Percentiles rank a stretch among this genome's conserved stretches.
These are phyloP conservation scores for Periophthalmodon schlosseri DNA, from an alignment of 2,113 vertebrate genomes.

Conservation along the genomic window DNA sequence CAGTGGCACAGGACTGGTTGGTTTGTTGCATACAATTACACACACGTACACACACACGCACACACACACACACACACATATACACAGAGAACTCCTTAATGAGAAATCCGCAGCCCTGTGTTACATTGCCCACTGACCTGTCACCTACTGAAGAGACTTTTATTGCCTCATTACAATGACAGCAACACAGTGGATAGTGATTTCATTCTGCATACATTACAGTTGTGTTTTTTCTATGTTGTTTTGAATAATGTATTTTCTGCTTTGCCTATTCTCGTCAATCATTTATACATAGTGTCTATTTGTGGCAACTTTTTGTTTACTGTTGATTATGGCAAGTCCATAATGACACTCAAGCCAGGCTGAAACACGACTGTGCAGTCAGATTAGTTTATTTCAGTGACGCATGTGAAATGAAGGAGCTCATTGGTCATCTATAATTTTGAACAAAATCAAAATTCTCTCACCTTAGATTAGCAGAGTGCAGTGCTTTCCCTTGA, in stretches of 20 bases:
- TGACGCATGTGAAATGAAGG: too few species aligned
- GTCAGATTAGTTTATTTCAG: too few species aligned
- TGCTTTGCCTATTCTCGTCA: not conserved
- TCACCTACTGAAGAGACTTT: not conserved
- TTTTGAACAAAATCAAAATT: too few species aligned
- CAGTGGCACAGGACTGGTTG: not conserved
- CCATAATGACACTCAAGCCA: too few species aligned
- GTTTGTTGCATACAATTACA: slow-evolving; percentile 20
- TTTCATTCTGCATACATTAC: not conserved
- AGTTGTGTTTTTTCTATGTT: not conserved
- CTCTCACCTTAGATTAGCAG: too few species aligned
- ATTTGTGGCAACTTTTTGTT: not conserved
- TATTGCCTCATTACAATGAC: not conserved
- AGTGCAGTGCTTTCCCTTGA: too few species aligned
- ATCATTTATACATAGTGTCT: not conserved
- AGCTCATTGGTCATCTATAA: too few species aligned
- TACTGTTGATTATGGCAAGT: too few species aligned
- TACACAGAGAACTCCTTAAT: slow-evolving; percentile 6
- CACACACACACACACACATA: not conserved
- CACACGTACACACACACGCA: not conserved
- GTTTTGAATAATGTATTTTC: not conserved
- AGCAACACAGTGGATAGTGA: not conserved
- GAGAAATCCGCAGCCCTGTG: not conserved
- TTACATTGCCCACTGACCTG: slow-evolving; percentile 9
- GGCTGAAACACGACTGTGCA: too few species aligned